Evolutionary conservation across 1,140 invertebrate species (phyloP), one percentile per base, ranked within the genome.

Genomic region (Halictus rubicundus): DNA sequence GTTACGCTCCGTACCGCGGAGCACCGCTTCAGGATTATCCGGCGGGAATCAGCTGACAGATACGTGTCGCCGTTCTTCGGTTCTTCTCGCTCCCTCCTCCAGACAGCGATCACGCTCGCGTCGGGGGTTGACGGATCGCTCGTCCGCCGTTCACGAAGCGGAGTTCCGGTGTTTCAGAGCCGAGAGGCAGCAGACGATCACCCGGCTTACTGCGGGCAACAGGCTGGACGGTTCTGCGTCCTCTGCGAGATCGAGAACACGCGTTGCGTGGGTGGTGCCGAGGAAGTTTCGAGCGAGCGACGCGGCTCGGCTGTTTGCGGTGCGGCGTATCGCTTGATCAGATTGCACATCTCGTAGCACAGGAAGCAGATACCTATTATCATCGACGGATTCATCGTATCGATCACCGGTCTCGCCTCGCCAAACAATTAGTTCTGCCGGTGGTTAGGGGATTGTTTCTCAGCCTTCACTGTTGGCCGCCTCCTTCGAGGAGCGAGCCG

Each of bases 331-430:
- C 90, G 87, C 68, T 87, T 88, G 23, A 93, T 90, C 54, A 94
- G 86, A 68, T 94, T 93, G 82, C 94, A 94, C 76, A 94, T 88
- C 88, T 94, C 93, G 82, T 94, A 94, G 81, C 94, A 94, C 69
- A 94, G 85, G 72, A 94, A 91, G 88, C 93, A 94, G 68, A 94
- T 92, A 21, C 94, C 93, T 68, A 94, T 89, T 68, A 94, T 93
- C 59, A 94, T 87, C 68, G 94, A 94, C 68, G 93, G 94, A 92
- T 94, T 94, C 94, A 94, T 94, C 78, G 71, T 73, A 69, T 69
- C 72, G 57, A 66, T 82, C 27, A 37, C 37, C 46, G 66, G 46
- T 54, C 49, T 16, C 16, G 16, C 7, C 19, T 4, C 16, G 49
- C 16, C 2, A 16, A 19, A 4, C 16, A 52, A 21, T 14, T 19